A percentile compares a stretch with the other conserved stretches of the same genome.
phyloP scores from a whole-genome alignment of 2,888 invertebrate species.

The Acanthosepion pharaonis region DNA sequence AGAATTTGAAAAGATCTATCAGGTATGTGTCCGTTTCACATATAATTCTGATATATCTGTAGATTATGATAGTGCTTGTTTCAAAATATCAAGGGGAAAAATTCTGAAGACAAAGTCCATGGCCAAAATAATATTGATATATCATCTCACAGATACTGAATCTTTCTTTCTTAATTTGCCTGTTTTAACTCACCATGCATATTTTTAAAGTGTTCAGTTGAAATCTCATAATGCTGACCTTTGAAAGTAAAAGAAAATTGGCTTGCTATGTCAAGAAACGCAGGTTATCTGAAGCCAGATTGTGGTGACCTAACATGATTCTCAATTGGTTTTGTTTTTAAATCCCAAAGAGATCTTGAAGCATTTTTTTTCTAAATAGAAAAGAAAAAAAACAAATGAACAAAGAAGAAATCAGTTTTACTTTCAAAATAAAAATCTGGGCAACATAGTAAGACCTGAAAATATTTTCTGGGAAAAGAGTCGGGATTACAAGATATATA shows the following conservation, averaged over 20 bases:
- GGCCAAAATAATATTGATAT: too few species aligned
- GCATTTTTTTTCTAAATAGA: neutral
- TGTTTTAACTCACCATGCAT: too few species aligned
- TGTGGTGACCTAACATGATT: neutral
- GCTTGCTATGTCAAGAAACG: neutral
- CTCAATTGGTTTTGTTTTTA: neutral
- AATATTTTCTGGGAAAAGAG: neutral
- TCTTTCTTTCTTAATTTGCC: neutral
- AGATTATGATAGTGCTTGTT: too few species aligned
- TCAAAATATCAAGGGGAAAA: too few species aligned
- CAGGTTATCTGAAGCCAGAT: neutral
- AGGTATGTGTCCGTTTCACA: too few species aligned
- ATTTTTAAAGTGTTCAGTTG: too few species aligned
- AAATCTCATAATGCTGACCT: neutral
- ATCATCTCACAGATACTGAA: neutral
- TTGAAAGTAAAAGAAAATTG: neutral
- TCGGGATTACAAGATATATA: neutral
- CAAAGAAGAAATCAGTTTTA: neutral
- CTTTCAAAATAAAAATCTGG: neutral
- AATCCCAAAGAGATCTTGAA: neutral
- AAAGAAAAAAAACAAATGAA: neutral
- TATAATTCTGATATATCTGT: too few species aligned
- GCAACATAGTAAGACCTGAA: neutral
- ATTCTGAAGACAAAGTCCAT: too few species aligned
- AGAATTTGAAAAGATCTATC: too few species aligned